phyloP scores from a whole-genome alignment of 2,113 vertebrate genomes.

The Paracanthobrama guichenoti region DNA sequence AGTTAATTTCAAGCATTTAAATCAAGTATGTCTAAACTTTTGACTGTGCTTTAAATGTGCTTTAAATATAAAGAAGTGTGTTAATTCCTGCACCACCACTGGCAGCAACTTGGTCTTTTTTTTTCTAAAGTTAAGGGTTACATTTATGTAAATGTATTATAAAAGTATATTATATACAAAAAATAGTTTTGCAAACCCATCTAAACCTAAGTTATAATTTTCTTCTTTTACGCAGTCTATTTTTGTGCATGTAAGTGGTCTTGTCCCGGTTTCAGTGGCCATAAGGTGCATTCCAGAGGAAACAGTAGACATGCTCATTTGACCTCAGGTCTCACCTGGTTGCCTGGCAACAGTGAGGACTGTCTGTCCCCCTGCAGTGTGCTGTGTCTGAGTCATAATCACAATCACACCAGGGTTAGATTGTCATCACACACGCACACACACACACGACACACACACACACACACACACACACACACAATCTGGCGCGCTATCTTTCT shows the following conservation, averaged over 20 bases:
- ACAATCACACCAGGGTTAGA: constrained; percentile 49
- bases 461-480: constrained; percentile 2
- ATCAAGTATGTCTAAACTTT: neutral
- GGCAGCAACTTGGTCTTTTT: neutral
- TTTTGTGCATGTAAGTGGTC: neutral
- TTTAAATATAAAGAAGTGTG: neutral
- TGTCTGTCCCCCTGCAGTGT: constrained; percentile 37
- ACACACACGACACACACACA: constrained; percentile 20
- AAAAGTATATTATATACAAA: no score
- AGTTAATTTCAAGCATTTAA: neutral
- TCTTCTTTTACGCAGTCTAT: neutral
- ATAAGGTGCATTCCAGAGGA: constrained; percentile 12
- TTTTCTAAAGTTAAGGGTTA: neutral
- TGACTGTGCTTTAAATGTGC: neutral
- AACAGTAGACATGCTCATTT: constrained; percentile 47
- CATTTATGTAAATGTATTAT: no score
- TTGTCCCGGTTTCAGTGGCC: neutral
- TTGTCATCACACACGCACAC: constrained; percentile 30
- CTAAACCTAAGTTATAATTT: no score
- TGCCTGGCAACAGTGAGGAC: constrained; percentile 52
- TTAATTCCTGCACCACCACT: neutral
- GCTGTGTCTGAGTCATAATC: constrained; percentile 50
- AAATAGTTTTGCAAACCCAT: neutral
- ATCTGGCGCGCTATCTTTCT: no score
- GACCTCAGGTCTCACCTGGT: constrained; percentile 54